Evolutionary conservation across 2,797 vertebrate genomes (phyloP).

Genomic region (Bovichtus diacanthus): DNA sequence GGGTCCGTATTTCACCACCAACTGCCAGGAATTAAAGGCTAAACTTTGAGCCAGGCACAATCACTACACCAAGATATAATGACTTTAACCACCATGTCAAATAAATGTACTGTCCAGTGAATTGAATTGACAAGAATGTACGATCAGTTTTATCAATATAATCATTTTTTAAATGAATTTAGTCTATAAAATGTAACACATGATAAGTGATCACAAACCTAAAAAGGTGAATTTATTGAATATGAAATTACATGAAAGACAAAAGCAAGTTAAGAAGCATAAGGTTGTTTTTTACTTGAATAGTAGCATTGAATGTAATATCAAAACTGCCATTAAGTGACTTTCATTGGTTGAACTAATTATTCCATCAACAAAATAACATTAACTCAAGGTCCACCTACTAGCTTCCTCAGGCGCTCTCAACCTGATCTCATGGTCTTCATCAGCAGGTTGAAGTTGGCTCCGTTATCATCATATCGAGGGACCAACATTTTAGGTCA

Average conservation of each 20-base stretch:
- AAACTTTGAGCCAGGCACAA: neutral
- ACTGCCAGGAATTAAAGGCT: too few relatives aligned
- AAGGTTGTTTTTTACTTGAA: neutral
- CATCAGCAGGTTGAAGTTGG: neutral
- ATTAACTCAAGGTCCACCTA: neutral
- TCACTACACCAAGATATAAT: neutral
- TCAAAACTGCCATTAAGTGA: neutral
- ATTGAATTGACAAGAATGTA: neutral
- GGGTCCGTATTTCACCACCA: conserved; percentile 39
- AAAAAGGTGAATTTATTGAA: too few relatives aligned
- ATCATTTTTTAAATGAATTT: too few relatives aligned
- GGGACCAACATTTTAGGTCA: too few relatives aligned
- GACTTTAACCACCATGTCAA: too few relatives aligned
- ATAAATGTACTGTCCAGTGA: neutral
- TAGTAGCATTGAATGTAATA: neutral
- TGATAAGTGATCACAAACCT: neutral
- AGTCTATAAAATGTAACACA: neutral
- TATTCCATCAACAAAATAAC: neutral
- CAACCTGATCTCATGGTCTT: neutral
- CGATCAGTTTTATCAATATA: neutral
- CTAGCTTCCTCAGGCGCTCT: neutral
- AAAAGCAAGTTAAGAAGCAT: neutral
- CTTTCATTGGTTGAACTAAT: neutral
- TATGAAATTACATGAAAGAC: too few relatives aligned
- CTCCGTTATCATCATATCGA: neutral